These are phyloP conservation scores for Drosophila hydei DNA, from an alignment of 1,140 invertebrate species.

Conservation along the genomic window DNA sequence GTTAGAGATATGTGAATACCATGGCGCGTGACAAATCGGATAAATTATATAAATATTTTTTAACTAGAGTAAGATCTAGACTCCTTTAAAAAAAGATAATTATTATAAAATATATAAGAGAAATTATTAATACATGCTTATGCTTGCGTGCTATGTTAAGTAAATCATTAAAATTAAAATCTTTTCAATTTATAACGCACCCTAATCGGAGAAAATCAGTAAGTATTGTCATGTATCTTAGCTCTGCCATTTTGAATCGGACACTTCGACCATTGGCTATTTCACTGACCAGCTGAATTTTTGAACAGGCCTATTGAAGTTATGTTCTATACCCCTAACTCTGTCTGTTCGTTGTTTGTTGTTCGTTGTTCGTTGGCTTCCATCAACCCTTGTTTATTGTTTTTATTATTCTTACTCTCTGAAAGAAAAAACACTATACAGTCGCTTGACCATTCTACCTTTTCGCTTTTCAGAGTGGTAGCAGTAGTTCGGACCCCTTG, in stretches of 20 bases:
- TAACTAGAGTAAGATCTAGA: no score
- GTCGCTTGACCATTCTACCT: slow-evolving; percentile 57
- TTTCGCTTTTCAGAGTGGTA: slow-evolving; percentile 18
- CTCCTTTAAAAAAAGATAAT: no score
- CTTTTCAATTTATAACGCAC: no score
- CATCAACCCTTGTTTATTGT: slow-evolving; percentile 11
- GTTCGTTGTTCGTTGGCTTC: neutral
- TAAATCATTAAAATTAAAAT: no score
- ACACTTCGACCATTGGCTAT: slow-evolving; percentile 49
- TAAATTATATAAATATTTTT: no score
- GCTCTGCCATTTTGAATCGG: slow-evolving; percentile 53
- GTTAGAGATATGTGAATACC: no score
- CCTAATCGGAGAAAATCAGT: no score
- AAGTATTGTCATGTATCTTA: slow-evolving; percentile 7
- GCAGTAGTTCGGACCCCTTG: slow-evolving; percentile 18
- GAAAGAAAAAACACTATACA: slow-evolving; percentile 15
- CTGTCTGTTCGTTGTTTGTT: neutral
- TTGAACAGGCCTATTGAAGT: neutral
- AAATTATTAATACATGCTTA: no score
- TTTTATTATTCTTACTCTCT: slow-evolving; percentile 43
- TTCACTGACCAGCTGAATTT: slow-evolving; percentile 70
- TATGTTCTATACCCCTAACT: neutral
- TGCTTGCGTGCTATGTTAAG: no score
- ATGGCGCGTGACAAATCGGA: no score
- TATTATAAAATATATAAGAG: no score